Conservation (phyloP, 2,888 invertebrate species). For the Tetranychus truncatus region DNA sequence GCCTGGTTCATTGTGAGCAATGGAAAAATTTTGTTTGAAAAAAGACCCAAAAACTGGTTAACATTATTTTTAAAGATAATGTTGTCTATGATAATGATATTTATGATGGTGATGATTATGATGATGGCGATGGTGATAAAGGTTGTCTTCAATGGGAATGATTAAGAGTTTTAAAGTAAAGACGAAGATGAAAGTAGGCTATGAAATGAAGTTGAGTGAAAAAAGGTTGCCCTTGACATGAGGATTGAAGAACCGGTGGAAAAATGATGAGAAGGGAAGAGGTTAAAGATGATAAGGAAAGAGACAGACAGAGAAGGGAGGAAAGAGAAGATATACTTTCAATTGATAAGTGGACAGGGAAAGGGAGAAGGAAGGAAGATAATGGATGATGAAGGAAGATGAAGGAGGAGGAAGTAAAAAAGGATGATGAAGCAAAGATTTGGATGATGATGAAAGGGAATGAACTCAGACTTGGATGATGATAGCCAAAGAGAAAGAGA, state of each 20-base stretch:
- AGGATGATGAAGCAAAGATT: constrained; percentile 2
- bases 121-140: not conserved
- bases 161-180: not conserved
- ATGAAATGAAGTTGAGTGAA: not conserved
- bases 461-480: constrained; percentile 5
- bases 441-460: constrained; percentile 6
- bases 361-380: not conserved
- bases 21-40: no score
- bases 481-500: constrained; percentile 2
- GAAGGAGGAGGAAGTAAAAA: not conserved
- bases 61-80: not conserved
- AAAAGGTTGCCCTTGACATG: not conserved
- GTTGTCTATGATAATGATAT: not conserved
- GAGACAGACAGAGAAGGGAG: constrained; percentile 1
- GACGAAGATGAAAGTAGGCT: not conserved
- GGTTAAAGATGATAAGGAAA: not conserved
- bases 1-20: no score
- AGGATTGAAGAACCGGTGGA: not conserved
- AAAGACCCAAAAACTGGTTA: not conserved
- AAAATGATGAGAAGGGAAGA: not conserved
- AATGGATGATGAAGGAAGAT: not conserved
- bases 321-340: not conserved
- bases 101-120: not conserved
- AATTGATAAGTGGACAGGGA: not conserved
- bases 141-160: not conserved